Conservation (phyloP, 2,888 invertebrate species). For the Teleiodes luculella region DNA sequence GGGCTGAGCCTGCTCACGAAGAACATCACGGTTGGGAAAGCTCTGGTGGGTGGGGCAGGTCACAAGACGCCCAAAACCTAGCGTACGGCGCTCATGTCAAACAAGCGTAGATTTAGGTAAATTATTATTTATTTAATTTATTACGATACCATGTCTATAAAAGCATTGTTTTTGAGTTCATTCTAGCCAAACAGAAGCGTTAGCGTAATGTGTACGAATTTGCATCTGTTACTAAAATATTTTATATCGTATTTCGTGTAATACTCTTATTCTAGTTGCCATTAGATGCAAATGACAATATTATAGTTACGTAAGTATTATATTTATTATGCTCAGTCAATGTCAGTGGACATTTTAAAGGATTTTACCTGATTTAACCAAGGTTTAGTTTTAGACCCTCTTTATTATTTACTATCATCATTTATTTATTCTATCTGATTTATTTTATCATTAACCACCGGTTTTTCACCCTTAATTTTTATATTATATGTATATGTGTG, state of each 20-base stretch:
- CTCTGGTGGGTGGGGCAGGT: slow-evolving; percentile 82
- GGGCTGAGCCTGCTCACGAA: slow-evolving; percentile 82
- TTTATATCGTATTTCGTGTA: not conserved
- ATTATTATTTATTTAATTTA: slow-evolving; percentile 21
- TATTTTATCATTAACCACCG: not conserved
- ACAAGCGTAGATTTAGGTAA: slow-evolving; percentile 46
- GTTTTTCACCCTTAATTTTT: slow-evolving; percentile 1
- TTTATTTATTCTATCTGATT: not conserved
- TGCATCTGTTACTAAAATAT: not conserved
- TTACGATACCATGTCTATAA: slow-evolving; percentile 5
- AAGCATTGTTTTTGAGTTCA: not conserved
- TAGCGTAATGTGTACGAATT: not conserved
- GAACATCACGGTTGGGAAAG: slow-evolving; percentile 73
- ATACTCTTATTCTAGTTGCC: slow-evolving; percentile 5
- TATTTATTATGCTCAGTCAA: slow-evolving; percentile 2
- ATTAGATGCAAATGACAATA: not conserved
- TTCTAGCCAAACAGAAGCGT: not conserved
- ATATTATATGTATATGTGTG: slow-evolving; percentile 6
- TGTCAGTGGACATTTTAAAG: not conserved
- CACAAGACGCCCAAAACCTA: slow-evolving; percentile 81
- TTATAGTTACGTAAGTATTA: not conserved
- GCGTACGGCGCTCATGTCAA: slow-evolving; percentile 83
- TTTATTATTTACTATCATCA: not conserved
- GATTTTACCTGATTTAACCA: not conserved
- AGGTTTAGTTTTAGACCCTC: not conserved